Evolutionary conservation across 2,797 vertebrate genomes (phyloP), one percentile per base, ranked within the genome.

Genomic region (Xiphophorus birchmanni): DNA sequence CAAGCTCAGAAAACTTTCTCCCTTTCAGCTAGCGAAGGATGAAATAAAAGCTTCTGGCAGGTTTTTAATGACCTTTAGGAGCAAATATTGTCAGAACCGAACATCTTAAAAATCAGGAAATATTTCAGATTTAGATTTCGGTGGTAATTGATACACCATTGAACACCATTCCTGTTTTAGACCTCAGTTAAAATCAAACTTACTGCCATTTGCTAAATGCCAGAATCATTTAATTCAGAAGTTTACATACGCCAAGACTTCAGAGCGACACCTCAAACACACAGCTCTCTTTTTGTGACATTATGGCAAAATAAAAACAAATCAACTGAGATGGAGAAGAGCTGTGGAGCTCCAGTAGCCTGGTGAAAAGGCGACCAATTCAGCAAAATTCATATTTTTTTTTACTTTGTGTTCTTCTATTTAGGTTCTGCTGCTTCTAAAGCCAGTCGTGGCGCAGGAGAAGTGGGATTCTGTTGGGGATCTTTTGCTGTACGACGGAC

Each of bases 1-100:
- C 90, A 91, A 92, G 93, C 85, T 88, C 87, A 72, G 75, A 42
- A 67, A 76, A 85, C 80, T 89, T 87, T 74, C 78, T 88, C 77
- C 81, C 74, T 83, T 88, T 84, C 84, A 87, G 83, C 85, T 86
- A 78, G 80, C 87, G 85, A 60, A 86, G 86, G 85, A 86, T 78
- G 84, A 89, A 90, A 90, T 91, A 82, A 91, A 73, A 79, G 85
- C 71, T 50, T 13, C 76, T 80, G 89, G 84, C 65, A 48, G 50
- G 21, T 52, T 85, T 83, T 75, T 81, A 87, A 83, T 67, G 85
- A 77, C 32, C 63, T 82, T 72, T 79, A 87, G 86, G 87, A 88
- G 82, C 81, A 85, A 82, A 87, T 72, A 26, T 10, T n/a, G 47
- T n/a, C 45, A 54, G 45, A 15, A 48, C 32, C 18, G 18, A n/a